phyloP scores from a whole-genome alignment of 1,140 invertebrate species.

The Brachionus rotundiformis region DNA sequence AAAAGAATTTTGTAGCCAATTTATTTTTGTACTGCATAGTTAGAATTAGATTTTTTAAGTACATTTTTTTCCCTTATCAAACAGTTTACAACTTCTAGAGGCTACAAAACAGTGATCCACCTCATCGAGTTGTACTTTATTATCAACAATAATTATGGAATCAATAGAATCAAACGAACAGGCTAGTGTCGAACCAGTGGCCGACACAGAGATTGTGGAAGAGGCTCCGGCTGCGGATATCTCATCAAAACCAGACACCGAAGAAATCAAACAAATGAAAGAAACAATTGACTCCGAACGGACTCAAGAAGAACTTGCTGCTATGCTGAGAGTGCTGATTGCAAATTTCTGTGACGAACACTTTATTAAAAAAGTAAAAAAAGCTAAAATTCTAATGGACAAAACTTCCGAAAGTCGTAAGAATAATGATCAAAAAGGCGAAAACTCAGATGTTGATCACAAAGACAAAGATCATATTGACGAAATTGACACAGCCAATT shows the following conservation, averaged over 20 bases:
- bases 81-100: neutral
- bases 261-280: neutral
- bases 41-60: slow-evolving; percentile 18
- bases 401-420: neutral
- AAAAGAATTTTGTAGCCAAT: neutral
- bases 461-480: slow-evolving; percentile 21
- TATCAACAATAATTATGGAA: neutral
- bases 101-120: slow-evolving; percentile 33
- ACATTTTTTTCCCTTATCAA: neutral
- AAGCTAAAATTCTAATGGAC: slow-evolving; percentile 18
- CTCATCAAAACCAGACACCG: neutral
- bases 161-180: slow-evolving; percentile 29
- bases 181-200: neutral
- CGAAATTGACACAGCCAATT: slow-evolving; percentile 27
- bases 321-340: slow-evolving; percentile 40
- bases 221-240: neutral
- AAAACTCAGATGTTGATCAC: neutral
- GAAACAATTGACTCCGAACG: neutral
- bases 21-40: slow-evolving; percentile 32
- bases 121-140: slow-evolving; percentile 13
- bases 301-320: slow-evolving; percentile 35
- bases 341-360: slow-evolving; percentile 47
- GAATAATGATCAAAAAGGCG: neutral
- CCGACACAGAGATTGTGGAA: neutral
- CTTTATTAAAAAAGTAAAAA: slow-evolving; percentile 36